Conservation (phyloP, 1,140 invertebrate genomes). For the Oncopeltus fasciatus region DNA sequence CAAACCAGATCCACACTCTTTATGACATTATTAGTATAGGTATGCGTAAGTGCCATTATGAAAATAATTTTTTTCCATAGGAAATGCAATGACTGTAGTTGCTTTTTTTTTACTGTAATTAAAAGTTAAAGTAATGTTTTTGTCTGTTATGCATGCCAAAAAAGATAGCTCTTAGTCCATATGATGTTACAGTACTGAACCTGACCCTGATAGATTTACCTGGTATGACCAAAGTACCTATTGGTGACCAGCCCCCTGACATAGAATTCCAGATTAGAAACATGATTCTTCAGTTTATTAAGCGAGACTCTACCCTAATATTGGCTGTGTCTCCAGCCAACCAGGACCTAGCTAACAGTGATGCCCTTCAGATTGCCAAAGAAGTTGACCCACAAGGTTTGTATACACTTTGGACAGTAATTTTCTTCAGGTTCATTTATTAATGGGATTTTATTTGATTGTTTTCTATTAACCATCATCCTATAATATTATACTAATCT, state of each 20-base stretch:
- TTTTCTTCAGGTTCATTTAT: no score
- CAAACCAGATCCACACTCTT: no score
- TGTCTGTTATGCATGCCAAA: not conserved
- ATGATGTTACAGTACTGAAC: slow-evolving; percentile 62
- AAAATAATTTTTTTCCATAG: no score
- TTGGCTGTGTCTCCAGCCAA: slow-evolving; percentile 94
- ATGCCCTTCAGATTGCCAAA: slow-evolving; percentile 89
- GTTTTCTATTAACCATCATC: no score
- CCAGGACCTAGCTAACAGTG: slow-evolving; percentile 89
- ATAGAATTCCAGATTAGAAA: slow-evolving; percentile 85
- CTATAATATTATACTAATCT: no score
- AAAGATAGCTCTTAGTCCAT: not conserved
- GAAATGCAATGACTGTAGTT: no score
- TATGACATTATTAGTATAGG: no score
- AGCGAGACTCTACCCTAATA: slow-evolving; percentile 83
- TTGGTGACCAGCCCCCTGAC: slow-evolving; percentile 86
- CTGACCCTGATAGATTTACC: slow-evolving; percentile 91
- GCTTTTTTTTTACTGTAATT: no score
- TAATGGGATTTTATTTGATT: no score
- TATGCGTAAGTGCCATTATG: no score
- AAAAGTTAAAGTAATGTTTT: no score
- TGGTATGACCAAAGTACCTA: slow-evolving; percentile 87
- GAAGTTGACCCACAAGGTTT: slow-evolving; percentile 86
- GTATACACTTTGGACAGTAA: not conserved
- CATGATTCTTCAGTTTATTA: slow-evolving; percentile 90